Conservation (phyloP, 1,140 invertebrate species). For the Tyrophagus putrescentiae region DNA sequence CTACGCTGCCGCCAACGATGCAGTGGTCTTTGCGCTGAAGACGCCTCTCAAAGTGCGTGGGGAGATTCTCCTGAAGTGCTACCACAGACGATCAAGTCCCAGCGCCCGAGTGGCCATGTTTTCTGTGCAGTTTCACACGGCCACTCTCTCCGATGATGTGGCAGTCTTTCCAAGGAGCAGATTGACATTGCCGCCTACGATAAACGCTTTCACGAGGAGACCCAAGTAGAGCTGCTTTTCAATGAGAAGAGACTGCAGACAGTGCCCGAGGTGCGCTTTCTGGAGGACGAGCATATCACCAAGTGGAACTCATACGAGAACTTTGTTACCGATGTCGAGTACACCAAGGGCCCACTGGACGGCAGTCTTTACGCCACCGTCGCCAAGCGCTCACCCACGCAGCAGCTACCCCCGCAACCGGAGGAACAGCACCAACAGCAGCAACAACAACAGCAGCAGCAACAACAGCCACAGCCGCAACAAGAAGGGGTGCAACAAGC, state of each 20-base stretch:
- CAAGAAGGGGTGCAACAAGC: no score
- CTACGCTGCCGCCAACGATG: slow-evolving; percentile 30
- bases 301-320: slow-evolving; percentile 70
- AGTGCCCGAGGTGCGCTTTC: not conserved
- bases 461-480: slow-evolving; percentile 13
- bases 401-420: no score
- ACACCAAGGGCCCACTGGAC: slow-evolving; percentile 66
- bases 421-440: slow-evolving; percentile 22
- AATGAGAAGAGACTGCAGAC: slow-evolving; percentile 21
- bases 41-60: slow-evolving; percentile 59
- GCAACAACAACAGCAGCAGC: slow-evolving; percentile 8
- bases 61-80: slow-evolving; percentile 76
- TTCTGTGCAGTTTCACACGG: slow-evolving; percentile 78
- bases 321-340: slow-evolving; percentile 35
- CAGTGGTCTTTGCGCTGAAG: slow-evolving; percentile 39
- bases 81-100: slow-evolving; percentile 44
- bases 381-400: slow-evolving; percentile 37
- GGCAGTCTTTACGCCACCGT: slow-evolving; percentile 73
- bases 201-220: slow-evolving; percentile 45
- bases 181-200: slow-evolving; percentile 65
- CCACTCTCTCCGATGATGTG: slow-evolving; percentile 64
- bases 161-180: slow-evolving; percentile 63
- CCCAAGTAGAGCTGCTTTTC: slow-evolving; percentile 49
- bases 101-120: slow-evolving; percentile 47
- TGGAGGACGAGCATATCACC: slow-evolving; percentile 48